A percentile compares a stretch with the other conserved stretches of the same genome.
Conservation (phyloP, 2,888 invertebrate genomes). For the Pandemis heparana region DNA sequence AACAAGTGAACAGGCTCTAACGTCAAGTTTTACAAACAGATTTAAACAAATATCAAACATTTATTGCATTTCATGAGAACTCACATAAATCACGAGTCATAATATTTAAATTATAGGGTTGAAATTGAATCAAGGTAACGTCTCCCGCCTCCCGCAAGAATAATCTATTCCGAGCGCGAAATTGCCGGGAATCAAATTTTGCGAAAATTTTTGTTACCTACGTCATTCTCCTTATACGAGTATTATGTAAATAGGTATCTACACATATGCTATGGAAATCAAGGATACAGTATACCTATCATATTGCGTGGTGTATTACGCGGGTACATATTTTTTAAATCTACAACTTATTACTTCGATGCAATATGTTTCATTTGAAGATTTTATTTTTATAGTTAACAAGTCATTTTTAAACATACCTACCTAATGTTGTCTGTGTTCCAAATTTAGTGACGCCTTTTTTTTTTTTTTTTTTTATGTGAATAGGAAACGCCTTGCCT, state of each 20-base stretch:
- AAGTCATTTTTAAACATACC: too few relatives aligned
- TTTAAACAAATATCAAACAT: constrained; percentile 29
- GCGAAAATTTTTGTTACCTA: constrained; percentile 72
- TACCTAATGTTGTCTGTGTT: neutral
- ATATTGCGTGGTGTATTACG: constrained; percentile 8
- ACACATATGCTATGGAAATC: constrained; percentile 58
- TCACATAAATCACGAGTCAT: constrained; percentile 47
- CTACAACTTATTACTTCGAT: neutral
- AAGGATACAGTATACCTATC: constrained; percentile 25
- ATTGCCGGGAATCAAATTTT: constrained; percentile 77
- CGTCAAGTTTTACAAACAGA: neutral
- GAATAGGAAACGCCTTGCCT: too few relatives aligned
- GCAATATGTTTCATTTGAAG: neutral
- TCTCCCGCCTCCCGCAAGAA: constrained; percentile 62
- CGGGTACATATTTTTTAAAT: neutral
- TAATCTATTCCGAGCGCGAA: constrained; percentile 67
- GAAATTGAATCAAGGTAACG: constrained; percentile 63
- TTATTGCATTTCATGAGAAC: constrained; percentile 36
- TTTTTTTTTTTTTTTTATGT: too few relatives aligned
- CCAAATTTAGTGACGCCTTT: neutral
- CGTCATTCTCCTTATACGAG: constrained; percentile 47
- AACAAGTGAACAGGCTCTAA: neutral
- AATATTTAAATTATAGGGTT: constrained; percentile 54
- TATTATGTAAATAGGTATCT: constrained; percentile 62
- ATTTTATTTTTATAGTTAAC: neutral